phyloP scores from a whole-genome alignment of 23 tunicate species.

The Corella eumyota region DNA sequence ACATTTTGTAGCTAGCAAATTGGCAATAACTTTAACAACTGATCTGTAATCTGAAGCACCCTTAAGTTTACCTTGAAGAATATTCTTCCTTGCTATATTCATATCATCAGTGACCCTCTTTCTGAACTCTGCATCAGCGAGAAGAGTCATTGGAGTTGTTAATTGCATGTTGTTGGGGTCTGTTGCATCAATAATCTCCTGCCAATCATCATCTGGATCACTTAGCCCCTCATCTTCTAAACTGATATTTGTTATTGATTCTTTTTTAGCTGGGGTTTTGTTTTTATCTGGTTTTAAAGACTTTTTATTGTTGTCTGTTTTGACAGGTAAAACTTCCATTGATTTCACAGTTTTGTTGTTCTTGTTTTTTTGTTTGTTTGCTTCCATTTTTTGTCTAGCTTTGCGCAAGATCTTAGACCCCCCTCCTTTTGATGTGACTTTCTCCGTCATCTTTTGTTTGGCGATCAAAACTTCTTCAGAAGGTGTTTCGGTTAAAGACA shows the following conservation, averaged over 20 bases:
- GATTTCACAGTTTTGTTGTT: neutral
- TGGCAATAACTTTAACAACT: slow-evolving; percentile 38
- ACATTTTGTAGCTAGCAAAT: slow-evolving; percentile 67
- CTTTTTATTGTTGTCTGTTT: neutral
- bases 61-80: slow-evolving; percentile 16
- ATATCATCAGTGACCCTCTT: slow-evolving; percentile 31
- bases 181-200: slow-evolving; percentile 75
- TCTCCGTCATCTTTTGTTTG: slow-evolving; percentile 56
- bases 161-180: slow-evolving; percentile 77
- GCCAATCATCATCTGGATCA: slow-evolving; percentile 84
- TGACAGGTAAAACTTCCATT: neutral
- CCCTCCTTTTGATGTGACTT: slow-evolving; percentile 42
- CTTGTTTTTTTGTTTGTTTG: slow-evolving; percentile 3
- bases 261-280: slow-evolving; percentile 1
- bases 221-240: slow-evolving; percentile 13
- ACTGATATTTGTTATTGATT: slow-evolving; percentile 8
- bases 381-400: slow-evolving; percentile 66
- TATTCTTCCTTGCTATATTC: slow-evolving; percentile 14
- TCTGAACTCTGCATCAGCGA: slow-evolving; percentile 39
- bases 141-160: slow-evolving; percentile 65
- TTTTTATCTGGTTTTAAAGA: neutral
- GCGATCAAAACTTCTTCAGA: slow-evolving; percentile 37
- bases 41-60: slow-evolving; percentile 32
- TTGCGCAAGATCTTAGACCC: slow-evolving; percentile 75
- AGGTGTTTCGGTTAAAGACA: slow-evolving; percentile 44